phyloP scores from a whole-genome alignment of 2,888 invertebrate genomes.

The Loripinus fragilis region DNA sequence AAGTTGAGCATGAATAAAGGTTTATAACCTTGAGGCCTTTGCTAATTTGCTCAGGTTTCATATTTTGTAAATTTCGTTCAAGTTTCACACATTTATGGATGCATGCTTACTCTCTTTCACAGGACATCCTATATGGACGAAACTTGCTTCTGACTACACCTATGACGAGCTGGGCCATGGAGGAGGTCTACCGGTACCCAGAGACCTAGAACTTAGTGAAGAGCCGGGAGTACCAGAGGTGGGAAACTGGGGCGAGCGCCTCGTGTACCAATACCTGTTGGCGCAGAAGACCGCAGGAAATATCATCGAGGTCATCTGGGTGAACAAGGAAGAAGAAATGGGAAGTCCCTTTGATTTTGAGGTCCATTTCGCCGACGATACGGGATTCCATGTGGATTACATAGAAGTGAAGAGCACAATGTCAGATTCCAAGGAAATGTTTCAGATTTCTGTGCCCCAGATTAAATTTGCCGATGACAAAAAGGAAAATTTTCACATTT shows the following conservation, averaged over 20 bases:
- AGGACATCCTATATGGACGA: conserved; percentile 76
- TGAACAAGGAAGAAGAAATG: conserved; percentile 69
- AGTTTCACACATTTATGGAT: no score
- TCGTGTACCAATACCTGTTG: conserved; percentile 76
- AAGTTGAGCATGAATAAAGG: no score
- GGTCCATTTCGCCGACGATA: conserved; percentile 60
- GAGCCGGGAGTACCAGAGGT: conserved; percentile 50
- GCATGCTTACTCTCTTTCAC: conserved; percentile 14
- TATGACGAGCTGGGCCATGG: conserved; percentile 73
- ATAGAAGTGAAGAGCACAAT: conserved; percentile 76
- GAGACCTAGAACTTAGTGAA: conserved; percentile 31
- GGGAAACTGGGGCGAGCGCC: conserved; percentile 79
- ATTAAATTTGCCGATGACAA: conserved; percentile 76
- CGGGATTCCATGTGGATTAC: conserved; percentile 47
- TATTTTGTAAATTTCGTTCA: no score
- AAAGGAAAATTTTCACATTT: conserved; percentile 76
- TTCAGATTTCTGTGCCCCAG: conserved; percentile 79
- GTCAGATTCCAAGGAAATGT: conserved; percentile 75
- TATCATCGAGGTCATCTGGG: conserved; percentile 72
- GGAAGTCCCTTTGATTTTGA: conserved; percentile 79
- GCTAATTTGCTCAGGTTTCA: no score
- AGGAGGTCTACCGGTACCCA: conserved; percentile 55
- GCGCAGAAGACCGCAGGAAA: conserved; percentile 62
- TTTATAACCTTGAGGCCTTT: no score
- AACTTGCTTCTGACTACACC: conserved; percentile 68